Evolutionary conservation across 1,140 invertebrate species (phyloP), one percentile per base, ranked within the genome.

Genomic region (Cyphomyrmex costatus): DNA sequence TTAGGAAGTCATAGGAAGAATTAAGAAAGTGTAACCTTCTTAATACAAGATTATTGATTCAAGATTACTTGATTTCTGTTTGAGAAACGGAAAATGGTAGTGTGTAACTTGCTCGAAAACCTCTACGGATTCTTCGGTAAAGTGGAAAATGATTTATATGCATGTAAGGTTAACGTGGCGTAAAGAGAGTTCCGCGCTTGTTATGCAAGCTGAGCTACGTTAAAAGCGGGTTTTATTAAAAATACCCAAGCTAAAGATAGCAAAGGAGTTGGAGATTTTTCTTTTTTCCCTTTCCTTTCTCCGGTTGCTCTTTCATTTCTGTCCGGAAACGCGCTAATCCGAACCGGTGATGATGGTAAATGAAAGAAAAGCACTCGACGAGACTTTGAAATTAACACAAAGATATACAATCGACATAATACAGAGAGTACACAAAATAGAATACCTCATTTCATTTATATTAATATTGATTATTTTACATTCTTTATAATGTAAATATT

Each of bases 201-300:
- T 74, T 74, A 60, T 60, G 68, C 68, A 83, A 83, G 79, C 68
- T 60, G 68, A 74, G 79, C n/a, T 49, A 56, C 79, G 68, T 74
- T 83, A 83, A 83, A 42, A 68, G 56, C 36, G 53, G 53, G 53
- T 83, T 83, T 73, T 83, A 83, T 83, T 83, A 83, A 83, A 83
- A 83, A 83, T 83, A 60, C 36, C 30, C 36, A n/a, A 19, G 8
- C 68, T 83, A 74, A 83, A 82, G 66, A 83, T 60, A 46, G 68
- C 36, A 58, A 21, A 82, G 8, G 36, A 21, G 60, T 53, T 30
- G 21, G 19, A 33, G 8, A 73, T 33, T 70, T 80, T 24, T 60
- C 24, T 24, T 24, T 80, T 73, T 70, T 12, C 33, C 10, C 53
- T 61, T 80, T 21, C 19, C 36, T 86, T 88, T 83, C 68, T 66